Conservation (phyloP, 1,140 invertebrate genomes). For the Rhopalosiphum maidis region DNA sequence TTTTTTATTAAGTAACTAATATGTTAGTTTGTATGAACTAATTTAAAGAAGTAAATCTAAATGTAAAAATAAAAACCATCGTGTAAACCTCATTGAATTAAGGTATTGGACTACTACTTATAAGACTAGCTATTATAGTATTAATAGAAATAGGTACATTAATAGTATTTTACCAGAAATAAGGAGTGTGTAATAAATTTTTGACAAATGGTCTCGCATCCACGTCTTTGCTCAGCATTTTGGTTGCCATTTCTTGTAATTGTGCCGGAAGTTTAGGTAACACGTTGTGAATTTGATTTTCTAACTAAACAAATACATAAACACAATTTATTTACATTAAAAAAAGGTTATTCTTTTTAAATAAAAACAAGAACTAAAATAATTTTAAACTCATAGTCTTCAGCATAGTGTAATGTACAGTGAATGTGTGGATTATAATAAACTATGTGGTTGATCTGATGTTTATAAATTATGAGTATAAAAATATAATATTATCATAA, state of each 20-base stretch:
- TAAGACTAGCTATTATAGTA: not conserved
- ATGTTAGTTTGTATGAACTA: too few relatives aligned
- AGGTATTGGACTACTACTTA: not conserved
- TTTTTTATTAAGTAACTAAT: not conserved
- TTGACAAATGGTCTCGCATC: conserved; percentile 85
- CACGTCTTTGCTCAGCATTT: conserved; percentile 81
- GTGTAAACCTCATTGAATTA: not conserved
- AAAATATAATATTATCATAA: too few relatives aligned
- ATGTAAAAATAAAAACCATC: not conserved
- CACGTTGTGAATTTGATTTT: conserved; percentile 79
- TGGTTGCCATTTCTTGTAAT: conserved; percentile 85
- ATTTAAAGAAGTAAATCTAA: too few relatives aligned
- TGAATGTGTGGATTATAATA: too few relatives aligned
- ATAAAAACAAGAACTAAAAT: too few relatives aligned
- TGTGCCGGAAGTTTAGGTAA: conserved; percentile 79
- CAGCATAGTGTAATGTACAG: too few relatives aligned
- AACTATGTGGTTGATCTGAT: too few relatives aligned
- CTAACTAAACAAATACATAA: conserved; percentile 68
- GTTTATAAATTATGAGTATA: too few relatives aligned
- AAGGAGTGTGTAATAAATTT: conserved; percentile 83
- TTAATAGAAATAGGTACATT: not conserved
- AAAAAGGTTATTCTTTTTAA: too few relatives aligned
- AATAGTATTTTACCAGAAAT: conserved; percentile 78
- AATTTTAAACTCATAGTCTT: too few relatives aligned
- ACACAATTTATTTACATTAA: not conserved